These are phyloP conservation scores for Tubiluchus corallicola DNA, from an alignment of 2,888 invertebrate genomes.

Conservation along the genomic window DNA sequence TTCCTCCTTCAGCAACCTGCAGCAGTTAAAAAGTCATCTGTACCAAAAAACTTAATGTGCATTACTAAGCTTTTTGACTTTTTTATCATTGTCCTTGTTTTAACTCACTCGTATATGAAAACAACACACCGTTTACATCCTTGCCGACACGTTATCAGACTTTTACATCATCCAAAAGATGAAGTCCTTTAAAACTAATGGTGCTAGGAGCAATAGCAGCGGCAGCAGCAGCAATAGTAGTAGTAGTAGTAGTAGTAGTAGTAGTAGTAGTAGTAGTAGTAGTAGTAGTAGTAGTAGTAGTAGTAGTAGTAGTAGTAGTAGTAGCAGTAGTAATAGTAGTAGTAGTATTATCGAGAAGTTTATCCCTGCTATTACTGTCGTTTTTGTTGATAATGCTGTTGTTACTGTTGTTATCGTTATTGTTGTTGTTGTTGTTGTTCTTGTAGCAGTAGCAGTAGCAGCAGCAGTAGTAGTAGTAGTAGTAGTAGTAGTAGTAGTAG, in stretches of 20 bases:
- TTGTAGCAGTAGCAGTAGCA: too few species aligned
- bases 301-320: conserved; percentile 3
- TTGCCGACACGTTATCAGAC: too few species aligned
- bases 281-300: conserved; percentile 3
- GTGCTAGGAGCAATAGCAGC: neutral
- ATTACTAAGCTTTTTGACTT: too few species aligned
- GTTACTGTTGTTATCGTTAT: neutral
- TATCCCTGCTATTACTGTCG: too few species aligned
- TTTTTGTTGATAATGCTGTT: too few species aligned
- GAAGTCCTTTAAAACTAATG: neutral
- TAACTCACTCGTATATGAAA: too few species aligned
- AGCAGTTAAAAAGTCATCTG: too few species aligned
- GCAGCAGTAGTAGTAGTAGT: neutral
- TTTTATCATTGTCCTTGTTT: too few species aligned
- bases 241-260: conserved; percentile 3
- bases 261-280: conserved; percentile 3
- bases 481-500: conserved; percentile 4
- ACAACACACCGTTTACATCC: too few species aligned
- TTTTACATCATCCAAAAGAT: too few species aligned
- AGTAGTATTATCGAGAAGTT: neutral
- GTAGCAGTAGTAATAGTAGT: conserved; percentile 3
- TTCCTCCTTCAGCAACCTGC: neutral
- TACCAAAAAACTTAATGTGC: too few species aligned
- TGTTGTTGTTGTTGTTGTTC: neutral
- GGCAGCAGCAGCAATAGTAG: neutral